Evolutionary conservation across 2,113 vertebrate species (phyloP).

Genomic region (Lycaon pictus): DNA sequence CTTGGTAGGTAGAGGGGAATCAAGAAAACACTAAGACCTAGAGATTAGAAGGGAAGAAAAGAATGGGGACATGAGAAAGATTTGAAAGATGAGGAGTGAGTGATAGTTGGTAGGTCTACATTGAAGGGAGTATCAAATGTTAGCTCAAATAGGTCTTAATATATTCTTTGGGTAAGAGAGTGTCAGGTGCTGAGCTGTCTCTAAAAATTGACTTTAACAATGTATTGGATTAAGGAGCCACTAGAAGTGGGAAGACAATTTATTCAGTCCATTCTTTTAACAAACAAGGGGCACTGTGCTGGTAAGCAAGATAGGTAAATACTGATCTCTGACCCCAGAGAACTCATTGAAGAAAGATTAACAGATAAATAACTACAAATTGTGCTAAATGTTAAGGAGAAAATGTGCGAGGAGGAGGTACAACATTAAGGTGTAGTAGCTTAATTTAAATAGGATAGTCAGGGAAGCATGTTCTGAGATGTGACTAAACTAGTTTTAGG

Average conservation of each 20-base stretch:
- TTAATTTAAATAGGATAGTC: not conserved
- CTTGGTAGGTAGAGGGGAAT: not conserved
- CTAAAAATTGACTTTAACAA: not conserved
- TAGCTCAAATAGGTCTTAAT: not conserved
- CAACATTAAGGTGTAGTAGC: not conserved
- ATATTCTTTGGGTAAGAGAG: not conserved
- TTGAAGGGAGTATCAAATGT: not conserved
- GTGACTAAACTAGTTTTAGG: not conserved
- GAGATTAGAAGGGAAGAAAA: not conserved
- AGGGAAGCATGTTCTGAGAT: not conserved
- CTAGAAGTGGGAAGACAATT: not conserved
- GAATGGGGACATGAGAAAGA: not conserved
- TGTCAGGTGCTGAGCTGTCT: not conserved
- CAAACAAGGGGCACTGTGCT: not conserved
- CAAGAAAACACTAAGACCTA: not conserved
- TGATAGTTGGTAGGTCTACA: not conserved
- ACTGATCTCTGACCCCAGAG: not conserved
- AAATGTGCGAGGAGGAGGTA: not conserved
- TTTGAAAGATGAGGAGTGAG: not conserved
- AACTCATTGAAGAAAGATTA: not conserved
- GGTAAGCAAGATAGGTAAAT: not conserved
- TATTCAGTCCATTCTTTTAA: not conserved
- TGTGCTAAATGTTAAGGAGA: not conserved
- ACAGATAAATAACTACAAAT: not conserved
- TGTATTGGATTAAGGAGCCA: not conserved